phyloP scores from a whole-genome alignment of 2,888 invertebrate species.

The Epinotia nisella region DNA sequence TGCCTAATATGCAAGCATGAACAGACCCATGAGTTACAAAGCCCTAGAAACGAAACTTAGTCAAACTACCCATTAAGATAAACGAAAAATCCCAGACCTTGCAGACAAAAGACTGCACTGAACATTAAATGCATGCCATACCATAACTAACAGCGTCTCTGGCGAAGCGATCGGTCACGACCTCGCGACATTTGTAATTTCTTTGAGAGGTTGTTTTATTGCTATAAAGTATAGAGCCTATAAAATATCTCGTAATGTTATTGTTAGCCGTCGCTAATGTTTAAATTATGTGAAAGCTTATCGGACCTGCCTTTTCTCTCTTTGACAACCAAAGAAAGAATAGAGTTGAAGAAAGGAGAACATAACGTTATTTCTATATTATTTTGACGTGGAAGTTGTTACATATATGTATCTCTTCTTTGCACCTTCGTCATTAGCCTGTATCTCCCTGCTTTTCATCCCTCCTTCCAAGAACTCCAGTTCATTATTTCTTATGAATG shows the following conservation, averaged over 20 bases:
- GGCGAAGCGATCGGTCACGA: neutral
- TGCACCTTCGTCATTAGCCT: neutral
- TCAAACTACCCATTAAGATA: too few species aligned
- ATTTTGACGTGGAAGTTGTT: neutral
- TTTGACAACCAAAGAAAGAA: neutral
- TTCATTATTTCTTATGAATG: neutral
- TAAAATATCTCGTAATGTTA: neutral
- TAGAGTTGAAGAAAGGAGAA: neutral
- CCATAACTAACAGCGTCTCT: neutral
- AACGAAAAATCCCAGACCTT: neutral
- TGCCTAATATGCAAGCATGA: too few species aligned
- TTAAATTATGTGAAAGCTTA: neutral
- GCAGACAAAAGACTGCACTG: neutral
- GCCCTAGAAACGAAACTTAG: too few species aligned
- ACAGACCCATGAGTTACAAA: too few species aligned
- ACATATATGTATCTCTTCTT: too few species aligned
- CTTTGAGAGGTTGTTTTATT: neutral
- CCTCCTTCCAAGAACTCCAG: neutral
- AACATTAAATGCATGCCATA: neutral
- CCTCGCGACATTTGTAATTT: neutral
- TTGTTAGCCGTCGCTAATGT: neutral
- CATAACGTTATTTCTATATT: neutral
- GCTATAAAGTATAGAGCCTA: neutral
- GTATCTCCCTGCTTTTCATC: too few species aligned
- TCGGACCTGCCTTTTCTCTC: neutral